phyloP scores from a whole-genome alignment of 2,888 invertebrate species.

The Agapostemon virescens region DNA sequence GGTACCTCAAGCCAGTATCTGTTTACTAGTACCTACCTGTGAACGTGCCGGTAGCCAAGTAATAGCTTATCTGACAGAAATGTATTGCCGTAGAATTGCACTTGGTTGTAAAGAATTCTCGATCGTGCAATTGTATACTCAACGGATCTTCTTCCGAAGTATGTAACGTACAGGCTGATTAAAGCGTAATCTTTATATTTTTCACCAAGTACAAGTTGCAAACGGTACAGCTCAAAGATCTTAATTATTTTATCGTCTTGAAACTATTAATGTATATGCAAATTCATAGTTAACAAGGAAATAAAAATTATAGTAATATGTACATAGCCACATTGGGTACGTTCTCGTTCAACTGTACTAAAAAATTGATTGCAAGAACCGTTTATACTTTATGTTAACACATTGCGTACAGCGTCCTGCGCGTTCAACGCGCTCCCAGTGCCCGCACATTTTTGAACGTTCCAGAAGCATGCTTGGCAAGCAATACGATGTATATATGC shows the following conservation, averaged over 20 bases:
- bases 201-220: background rate
- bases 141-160: background rate
- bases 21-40: slow-evolving; percentile 25
- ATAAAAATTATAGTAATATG: background rate
- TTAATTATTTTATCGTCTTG: background rate
- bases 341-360: background rate
- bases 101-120: slow-evolving; percentile 4
- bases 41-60: slow-evolving; percentile 35
- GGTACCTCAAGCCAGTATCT: slow-evolving; percentile 31
- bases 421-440: too few relatives aligned
- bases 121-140: slow-evolving; percentile 1
- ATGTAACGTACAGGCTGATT: background rate
- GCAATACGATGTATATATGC: too few relatives aligned
- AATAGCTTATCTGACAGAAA: slow-evolving; percentile 49
- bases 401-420: too few relatives aligned
- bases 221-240: background rate
- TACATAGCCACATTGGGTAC: background rate
- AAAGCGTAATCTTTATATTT: background rate
- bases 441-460: too few relatives aligned
- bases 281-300: background rate
- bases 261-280: background rate
- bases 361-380: too few relatives aligned
- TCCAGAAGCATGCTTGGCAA: too few relatives aligned
- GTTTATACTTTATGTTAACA: too few relatives aligned
- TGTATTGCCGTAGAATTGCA: slow-evolving; percentile 19